Conservation (phyloP, 2,888 invertebrate species). For the Drosophila mimetica region DNA sequence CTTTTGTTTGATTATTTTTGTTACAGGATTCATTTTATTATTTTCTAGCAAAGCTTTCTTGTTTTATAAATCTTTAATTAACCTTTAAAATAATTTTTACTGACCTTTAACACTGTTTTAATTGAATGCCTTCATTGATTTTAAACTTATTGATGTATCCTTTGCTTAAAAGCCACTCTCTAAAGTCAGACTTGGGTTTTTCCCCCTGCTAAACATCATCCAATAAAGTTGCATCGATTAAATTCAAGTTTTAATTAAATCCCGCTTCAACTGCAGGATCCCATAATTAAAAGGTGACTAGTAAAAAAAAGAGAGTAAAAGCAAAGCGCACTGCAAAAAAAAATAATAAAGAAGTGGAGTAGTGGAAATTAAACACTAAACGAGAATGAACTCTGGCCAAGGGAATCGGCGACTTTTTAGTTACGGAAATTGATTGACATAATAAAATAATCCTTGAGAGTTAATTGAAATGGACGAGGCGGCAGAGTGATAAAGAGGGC, state of each 20-base stretch:
- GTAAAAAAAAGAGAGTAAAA: slow-evolving; percentile 4
- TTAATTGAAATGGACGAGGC: slow-evolving; percentile 77
- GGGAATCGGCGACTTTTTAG: slow-evolving; percentile 59
- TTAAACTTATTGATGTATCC: no score
- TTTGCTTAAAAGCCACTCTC: background rate
- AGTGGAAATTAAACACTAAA: slow-evolving; percentile 16
- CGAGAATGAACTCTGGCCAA: slow-evolving; percentile 12
- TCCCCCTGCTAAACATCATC: slow-evolving; percentile 5
- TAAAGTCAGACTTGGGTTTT: slow-evolving; percentile 5
- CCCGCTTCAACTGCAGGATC: slow-evolving; percentile 29
- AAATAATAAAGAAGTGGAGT: slow-evolving; percentile 13
- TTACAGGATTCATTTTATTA: background rate
- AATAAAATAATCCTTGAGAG: slow-evolving; percentile 78
- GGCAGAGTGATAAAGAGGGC: slow-evolving; percentile 25
- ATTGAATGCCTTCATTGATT: no score
- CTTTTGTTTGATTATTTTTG: background rate
- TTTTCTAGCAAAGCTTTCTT: background rate
- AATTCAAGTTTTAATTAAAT: slow-evolving; percentile 60
- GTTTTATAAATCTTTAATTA: background rate
- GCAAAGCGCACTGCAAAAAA: background rate
- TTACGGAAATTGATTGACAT: slow-evolving; percentile 77
- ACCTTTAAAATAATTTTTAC: background rate
- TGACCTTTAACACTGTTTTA: background rate
- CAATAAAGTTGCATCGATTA: slow-evolving; percentile 38
- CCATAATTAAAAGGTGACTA: slow-evolving; percentile 26